These are phyloP conservation scores for Cephalophus harveyi DNA, from an alignment of 2,113 vertebrate species.

Conservation along the genomic window DNA sequence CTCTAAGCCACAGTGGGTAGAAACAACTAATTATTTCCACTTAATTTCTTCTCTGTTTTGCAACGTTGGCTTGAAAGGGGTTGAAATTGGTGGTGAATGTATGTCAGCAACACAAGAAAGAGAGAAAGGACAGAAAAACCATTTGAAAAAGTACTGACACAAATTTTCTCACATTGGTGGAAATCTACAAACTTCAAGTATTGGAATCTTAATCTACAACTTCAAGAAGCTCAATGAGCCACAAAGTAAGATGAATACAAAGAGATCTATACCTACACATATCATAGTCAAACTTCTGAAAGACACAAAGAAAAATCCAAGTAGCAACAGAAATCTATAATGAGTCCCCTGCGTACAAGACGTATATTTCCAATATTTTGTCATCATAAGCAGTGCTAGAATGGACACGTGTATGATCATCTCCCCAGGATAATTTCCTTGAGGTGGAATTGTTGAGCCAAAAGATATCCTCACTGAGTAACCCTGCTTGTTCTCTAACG, in stretches of 20 bases:
- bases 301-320: background rate
- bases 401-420: background rate
- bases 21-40: conserved; percentile 39
- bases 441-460: background rate
- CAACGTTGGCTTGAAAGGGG: conserved; percentile 39
- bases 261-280: background rate
- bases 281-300: background rate
- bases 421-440: background rate
- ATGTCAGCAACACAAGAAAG: conserved; percentile 39
- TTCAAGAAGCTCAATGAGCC: background rate
- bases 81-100: background rate
- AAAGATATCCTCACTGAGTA: background rate
- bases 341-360: background rate
- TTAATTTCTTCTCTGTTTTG: conserved; percentile 32
- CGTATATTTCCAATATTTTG: background rate
- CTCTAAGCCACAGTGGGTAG: conserved; percentile 8
- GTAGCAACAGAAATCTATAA: background rate
- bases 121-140: background rate
- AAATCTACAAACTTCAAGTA: background rate
- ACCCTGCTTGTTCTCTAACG: background rate
- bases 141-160: background rate
- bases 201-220: background rate
- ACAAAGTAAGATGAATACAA: background rate
- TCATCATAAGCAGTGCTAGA: background rate
- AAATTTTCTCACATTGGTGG: background rate